Conservation (phyloP, 2,888 invertebrate species). For the Acleris sparsana region DNA sequence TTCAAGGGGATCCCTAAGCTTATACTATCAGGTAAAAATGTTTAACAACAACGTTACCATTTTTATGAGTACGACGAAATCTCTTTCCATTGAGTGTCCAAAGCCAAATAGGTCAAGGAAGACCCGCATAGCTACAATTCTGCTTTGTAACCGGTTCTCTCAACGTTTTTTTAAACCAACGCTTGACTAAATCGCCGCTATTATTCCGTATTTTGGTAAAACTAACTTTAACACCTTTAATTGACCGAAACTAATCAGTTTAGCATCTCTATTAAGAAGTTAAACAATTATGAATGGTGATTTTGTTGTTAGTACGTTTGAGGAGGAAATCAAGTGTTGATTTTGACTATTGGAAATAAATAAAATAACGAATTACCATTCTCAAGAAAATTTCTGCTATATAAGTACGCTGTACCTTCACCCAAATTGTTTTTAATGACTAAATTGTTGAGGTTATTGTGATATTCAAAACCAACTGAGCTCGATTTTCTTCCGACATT, state of each 20-base stretch:
- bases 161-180: constrained; percentile 22
- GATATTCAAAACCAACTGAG: no score
- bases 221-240: constrained; percentile 26
- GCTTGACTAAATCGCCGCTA: constrained; percentile 30
- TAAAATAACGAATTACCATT: no score
- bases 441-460: no score
- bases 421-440: no score
- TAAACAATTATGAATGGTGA: constrained; percentile 15
- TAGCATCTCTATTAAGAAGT: constrained; percentile 13
- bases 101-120: constrained; percentile 32
- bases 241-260: constrained; percentile 26
- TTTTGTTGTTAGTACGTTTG: neutral
- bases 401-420: no score
- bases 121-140: constrained; percentile 20
- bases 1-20: no score
- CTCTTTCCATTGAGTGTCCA: constrained; percentile 18
- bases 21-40: no score
- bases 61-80: constrained; percentile 5
- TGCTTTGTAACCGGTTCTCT: constrained; percentile 27
- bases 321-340: no score
- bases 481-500: no score
- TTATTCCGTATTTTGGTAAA: constrained; percentile 26
- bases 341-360: no score
- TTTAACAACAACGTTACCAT: no score
- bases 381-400: no score